Evolutionary conservation across 2,888 invertebrate genomes (phyloP).

Genomic region (Ptilodon capucinus): DNA sequence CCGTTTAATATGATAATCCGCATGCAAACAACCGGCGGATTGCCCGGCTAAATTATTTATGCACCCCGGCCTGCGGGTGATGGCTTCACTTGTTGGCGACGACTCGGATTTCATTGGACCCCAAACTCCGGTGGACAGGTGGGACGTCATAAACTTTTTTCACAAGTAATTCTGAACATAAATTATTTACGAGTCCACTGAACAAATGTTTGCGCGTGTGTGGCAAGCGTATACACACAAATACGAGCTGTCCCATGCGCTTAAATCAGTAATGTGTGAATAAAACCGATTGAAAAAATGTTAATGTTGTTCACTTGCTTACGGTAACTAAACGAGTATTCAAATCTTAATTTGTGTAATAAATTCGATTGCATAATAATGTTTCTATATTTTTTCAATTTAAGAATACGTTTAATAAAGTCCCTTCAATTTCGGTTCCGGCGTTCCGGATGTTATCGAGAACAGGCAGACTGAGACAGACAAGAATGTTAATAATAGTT

Average conservation of each 20-base stretch:
- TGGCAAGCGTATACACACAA: background rate
- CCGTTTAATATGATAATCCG: conserved; percentile 82
- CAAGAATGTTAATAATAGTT: too few species aligned
- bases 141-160: conserved; percentile 49
- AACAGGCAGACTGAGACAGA: too few species aligned
- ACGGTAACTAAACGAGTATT: too few species aligned
- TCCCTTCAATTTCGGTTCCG: too few species aligned
- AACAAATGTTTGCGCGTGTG: conserved; percentile 22
- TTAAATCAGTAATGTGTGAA: conserved; percentile 31
- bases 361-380: too few species aligned
- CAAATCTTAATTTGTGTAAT: too few species aligned
- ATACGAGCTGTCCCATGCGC: conserved; percentile 5
- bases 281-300: background rate
- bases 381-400: too few species aligned
- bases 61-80: conserved; percentile 73
- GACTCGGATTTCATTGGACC: conserved; percentile 68
- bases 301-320: too few species aligned
- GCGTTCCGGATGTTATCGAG: too few species aligned
- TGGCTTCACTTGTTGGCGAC: conserved; percentile 63
- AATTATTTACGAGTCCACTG: conserved; percentile 44
- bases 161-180: conserved; percentile 42
- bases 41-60: conserved; percentile 79
- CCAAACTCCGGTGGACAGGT: conserved; percentile 54
- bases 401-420: too few species aligned
- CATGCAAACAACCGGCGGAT: conserved; percentile 79